Evolutionary conservation across 2,888 invertebrate species (phyloP).

Genomic region (Patella pellucida): DNA sequence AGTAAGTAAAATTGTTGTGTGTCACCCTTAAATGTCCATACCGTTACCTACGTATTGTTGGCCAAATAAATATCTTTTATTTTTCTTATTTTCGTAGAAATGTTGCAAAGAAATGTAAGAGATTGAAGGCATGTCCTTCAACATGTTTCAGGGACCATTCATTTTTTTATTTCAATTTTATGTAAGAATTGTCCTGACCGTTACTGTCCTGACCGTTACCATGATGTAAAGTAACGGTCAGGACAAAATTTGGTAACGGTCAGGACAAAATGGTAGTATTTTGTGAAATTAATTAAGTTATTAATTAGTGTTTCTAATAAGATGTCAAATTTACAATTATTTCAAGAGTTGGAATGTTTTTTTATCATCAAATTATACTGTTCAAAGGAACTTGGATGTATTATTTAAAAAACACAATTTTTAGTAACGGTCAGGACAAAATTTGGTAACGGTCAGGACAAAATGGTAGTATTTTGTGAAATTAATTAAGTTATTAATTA

Average conservation of each 20-base stretch:
- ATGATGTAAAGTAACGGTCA: slow-evolving; percentile 15
- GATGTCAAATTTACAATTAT: slow-evolving; percentile 6
- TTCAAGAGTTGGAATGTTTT: background rate
- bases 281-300: slow-evolving; percentile 10
- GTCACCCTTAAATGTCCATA: slow-evolving; percentile 12
- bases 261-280: slow-evolving; percentile 11
- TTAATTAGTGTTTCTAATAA: slow-evolving; percentile 8
- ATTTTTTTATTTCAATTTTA: slow-evolving; percentile 14
- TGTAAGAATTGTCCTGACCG: slow-evolving; percentile 14
- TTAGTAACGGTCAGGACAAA: slow-evolving; percentile 15
- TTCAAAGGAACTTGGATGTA: slow-evolving; percentile 9
- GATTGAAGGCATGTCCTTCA: slow-evolving; percentile 7
- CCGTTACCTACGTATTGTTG: slow-evolving; percentile 9
- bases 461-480: background rate
- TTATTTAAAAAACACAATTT: slow-evolving; percentile 13
- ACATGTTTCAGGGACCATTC: slow-evolving; percentile 10
- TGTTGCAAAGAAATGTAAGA: slow-evolving; percentile 12
- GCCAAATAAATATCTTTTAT: slow-evolving; percentile 14
- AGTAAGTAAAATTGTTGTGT: slow-evolving; percentile 15
- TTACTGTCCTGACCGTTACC: slow-evolving; percentile 15
- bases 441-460: slow-evolving; percentile 9
- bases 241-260: slow-evolving; percentile 11
- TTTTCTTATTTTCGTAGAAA: slow-evolving; percentile 10
- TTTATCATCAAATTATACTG: slow-evolving; percentile 8
- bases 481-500: slow-evolving; percentile 11